Evolutionary conservation across 2,888 invertebrate species (phyloP).

Genomic region (Pheosia tremula): DNA sequence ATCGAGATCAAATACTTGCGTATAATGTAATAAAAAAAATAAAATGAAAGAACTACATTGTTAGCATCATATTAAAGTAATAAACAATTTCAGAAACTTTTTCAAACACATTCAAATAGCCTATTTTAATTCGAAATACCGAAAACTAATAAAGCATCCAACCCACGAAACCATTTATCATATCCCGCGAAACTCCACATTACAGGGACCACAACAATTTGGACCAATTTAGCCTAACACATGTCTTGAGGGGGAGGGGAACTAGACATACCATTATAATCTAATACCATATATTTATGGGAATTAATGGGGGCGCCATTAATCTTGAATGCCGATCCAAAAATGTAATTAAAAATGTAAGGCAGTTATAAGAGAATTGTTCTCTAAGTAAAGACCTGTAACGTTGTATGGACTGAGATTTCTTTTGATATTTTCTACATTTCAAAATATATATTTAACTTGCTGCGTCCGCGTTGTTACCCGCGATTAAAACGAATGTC

Average conservation of each 20-base stretch:
- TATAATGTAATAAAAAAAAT: no score
- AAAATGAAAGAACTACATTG: no score
- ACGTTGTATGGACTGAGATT: background rate
- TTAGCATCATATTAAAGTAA: no score
- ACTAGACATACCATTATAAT: slow-evolving; percentile 18
- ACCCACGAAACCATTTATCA: slow-evolving; percentile 47
- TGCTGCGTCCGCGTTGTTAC: no score
- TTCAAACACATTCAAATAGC: slow-evolving; percentile 34
- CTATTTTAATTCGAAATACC: slow-evolving; percentile 40
- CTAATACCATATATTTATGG: slow-evolving; percentile 16
- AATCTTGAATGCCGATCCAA: background rate
- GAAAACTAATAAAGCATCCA: slow-evolving; percentile 36
- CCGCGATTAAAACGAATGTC: no score
- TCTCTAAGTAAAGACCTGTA: background rate
- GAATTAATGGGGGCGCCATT: slow-evolving; percentile 1
- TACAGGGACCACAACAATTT: slow-evolving; percentile 58
- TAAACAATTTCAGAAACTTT: no score
- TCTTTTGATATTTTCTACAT: no score
- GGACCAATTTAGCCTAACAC: slow-evolving; percentile 49
- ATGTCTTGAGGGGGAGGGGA: slow-evolving; percentile 37
- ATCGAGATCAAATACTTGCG: no score
- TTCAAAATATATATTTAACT: no score
- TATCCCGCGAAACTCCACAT: slow-evolving; percentile 40
- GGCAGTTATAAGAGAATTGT: background rate
- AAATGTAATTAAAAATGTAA: background rate